Percentiles rank a stretch among this genome's conserved stretches.
phyloP scores from a whole-genome alignment of 2,797 vertebrate species.

The Acipenser oxyrinchus region DNA sequence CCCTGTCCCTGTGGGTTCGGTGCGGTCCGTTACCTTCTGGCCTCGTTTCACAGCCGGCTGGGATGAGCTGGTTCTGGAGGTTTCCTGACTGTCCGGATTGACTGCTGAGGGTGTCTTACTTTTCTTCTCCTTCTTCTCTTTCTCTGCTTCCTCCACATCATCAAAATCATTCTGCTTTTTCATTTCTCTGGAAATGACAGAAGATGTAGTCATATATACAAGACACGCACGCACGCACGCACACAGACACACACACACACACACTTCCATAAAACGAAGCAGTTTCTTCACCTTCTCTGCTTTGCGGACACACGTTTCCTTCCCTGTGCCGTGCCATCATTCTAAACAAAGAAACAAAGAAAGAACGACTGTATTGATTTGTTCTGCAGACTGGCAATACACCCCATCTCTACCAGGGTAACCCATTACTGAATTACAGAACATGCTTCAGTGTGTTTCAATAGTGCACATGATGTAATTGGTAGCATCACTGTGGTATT shows the following conservation, averaged over 20 bases:
- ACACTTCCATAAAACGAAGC: background rate
- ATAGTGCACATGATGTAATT: no score
- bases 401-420: no score
- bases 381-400: no score
- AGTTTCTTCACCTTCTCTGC: conserved; percentile 74
- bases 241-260: no score
- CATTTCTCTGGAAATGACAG: conserved; percentile 64
- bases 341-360: conserved; percentile 41
- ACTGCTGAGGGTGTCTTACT: conserved; percentile 12
- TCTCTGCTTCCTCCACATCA: conserved; percentile 39
- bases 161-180: conserved; percentile 67
- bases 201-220: background rate
- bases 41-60: conserved; percentile 76
- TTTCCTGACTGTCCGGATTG: conserved; percentile 40
- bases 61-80: conserved; percentile 34
- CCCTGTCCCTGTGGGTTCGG: no score
- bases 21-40: conserved; percentile 67
- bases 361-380: no score
- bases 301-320: conserved; percentile 84
- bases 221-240: no score
- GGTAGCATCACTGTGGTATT: no score
- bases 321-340: conserved; percentile 57
- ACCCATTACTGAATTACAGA: no score
- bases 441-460: no score
- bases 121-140: conserved; percentile 42